Evolutionary conservation across 1,140 invertebrate species (phyloP), one percentile per base, ranked within the genome.

Genomic region (Cyphomyrmex costatus): DNA sequence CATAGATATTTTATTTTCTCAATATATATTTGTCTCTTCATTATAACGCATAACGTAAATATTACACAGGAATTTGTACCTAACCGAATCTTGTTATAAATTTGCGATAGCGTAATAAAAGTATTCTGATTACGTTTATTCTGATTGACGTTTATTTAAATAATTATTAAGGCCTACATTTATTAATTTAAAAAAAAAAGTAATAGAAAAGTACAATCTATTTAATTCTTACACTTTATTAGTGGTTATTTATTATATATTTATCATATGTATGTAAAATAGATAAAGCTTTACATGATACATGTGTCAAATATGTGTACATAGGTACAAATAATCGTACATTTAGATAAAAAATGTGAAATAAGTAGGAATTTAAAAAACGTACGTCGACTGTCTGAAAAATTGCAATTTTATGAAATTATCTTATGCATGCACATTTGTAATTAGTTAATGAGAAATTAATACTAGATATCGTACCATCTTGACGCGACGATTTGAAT

Each of bases 141-240:
- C n/a, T n/a, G n/a, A n/a, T n/a, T n/a, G 36, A 36, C 8, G 49
- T 49, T 49, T 16, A 70, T 19, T 42, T 46, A 19, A 53, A 21
- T 73, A 33, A 73, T 73, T 53, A 53, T 73, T n/a, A 53, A 53
- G 4, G 53, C 8, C 5, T 21, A 27, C 6, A 49, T 42, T 68
- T 46, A 70, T 70, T 46, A 24, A 24, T 70, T 56, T 10, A 0
- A 7, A n/a, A n/a, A 65, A 1, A 30, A 7, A 33, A 16, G 0
- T 49, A 30, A 53, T 30, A 33, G 30, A 7, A 7, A 33, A 33
- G 8, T 33, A 21, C 0, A 16, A 5, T 7, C 6, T 33, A 56
- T 21, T 58, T 74, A 21, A 73, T 74, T 58, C 53, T 56, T 58
- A 16, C 21, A 61, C 6, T 60, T 58, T 5, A 76, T 24, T 24